A percentile compares a stretch with the other conserved stretches of the same genome.
Conservation (phyloP, 1,140 invertebrate species). For the Meloidogyne floridensis region DNA sequence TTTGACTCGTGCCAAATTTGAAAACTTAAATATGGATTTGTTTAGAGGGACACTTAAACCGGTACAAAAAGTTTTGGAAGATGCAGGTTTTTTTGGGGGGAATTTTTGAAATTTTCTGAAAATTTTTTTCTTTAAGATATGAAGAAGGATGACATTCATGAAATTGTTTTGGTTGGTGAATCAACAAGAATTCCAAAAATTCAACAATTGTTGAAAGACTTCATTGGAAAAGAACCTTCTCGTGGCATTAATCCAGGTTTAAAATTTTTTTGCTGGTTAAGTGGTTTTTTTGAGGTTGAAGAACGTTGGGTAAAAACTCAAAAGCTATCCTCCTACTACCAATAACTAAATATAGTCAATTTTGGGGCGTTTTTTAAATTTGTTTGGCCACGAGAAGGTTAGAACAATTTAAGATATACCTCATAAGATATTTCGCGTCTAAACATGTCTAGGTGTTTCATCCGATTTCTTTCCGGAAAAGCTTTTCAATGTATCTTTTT, state of each 20-base stretch:
- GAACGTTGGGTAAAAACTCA: too few relatives aligned
- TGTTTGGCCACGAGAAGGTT: too few relatives aligned
- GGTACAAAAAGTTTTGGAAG: constrained; percentile 93
- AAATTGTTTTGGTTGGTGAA: constrained; percentile 97
- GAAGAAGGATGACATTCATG: constrained; percentile 97
- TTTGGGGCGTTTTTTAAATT: too few relatives aligned
- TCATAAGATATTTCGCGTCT: too few relatives aligned
- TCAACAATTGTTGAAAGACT: constrained; percentile 96
- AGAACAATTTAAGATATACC: too few relatives aligned
- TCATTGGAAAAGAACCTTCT: constrained; percentile 96
- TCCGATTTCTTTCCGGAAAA: too few relatives aligned
- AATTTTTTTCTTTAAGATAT: constrained; percentile 73
- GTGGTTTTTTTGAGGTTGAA: too few relatives aligned
- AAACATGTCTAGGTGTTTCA: too few relatives aligned
- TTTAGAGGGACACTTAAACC: constrained; percentile 98
- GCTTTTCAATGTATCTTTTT: too few relatives aligned
- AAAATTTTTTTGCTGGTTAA: constrained; percentile 82
- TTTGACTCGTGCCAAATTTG: constrained; percentile 96
- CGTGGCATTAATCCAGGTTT: constrained; percentile 87
- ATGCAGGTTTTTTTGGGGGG: constrained; percentile 72
- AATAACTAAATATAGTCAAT: too few relatives aligned
- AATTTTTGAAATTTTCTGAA: not conserved
- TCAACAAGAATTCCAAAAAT: constrained; percentile 98
- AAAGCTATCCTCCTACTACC: too few relatives aligned
- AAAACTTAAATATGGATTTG: constrained; percentile 98